These are phyloP conservation scores for Leptonema lineaticorne DNA, from an alignment of 1,140 invertebrate genomes.

Conservation along the genomic window DNA sequence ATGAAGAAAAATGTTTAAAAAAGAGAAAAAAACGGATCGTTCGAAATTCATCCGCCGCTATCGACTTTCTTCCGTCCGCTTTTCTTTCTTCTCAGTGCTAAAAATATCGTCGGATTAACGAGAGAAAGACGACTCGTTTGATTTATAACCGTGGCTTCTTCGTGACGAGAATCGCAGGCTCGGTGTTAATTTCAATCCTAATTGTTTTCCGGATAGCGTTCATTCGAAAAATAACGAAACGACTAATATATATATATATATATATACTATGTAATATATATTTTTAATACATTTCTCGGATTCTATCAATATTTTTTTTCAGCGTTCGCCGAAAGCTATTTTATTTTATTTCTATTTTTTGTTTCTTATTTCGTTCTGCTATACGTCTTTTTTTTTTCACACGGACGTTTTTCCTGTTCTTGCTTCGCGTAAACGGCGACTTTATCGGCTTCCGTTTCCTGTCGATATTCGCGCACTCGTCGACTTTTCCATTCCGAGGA, in stretches of 20 bases:
- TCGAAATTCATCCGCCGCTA: not conserved
- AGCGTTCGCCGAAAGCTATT: no score
- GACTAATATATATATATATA: no score
- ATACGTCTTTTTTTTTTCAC: no score
- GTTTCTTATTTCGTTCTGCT: no score
- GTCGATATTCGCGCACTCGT: not conserved
- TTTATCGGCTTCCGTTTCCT: not conserved
- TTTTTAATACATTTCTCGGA: no score
- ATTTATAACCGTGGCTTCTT: no score
- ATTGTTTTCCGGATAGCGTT: not conserved
- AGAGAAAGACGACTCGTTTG: not conserved
- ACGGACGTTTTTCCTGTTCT: not conserved
- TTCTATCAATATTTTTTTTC: no score
- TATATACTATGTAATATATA: no score
- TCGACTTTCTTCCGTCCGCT: not conserved
- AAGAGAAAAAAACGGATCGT: no score
- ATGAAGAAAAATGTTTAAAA: no score
- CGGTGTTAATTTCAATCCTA: constrained; percentile 7
- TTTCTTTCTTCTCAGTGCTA: no score
- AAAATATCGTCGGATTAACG: not conserved
- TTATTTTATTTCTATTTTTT: no score
- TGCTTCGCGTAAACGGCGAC: not conserved
- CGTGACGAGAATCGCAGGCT: not conserved
- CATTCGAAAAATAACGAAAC: not conserved
- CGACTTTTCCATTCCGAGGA: not conserved